phyloP scores from a whole-genome alignment of 2,113 vertebrate species.

The Synodontis membranacea region DNA sequence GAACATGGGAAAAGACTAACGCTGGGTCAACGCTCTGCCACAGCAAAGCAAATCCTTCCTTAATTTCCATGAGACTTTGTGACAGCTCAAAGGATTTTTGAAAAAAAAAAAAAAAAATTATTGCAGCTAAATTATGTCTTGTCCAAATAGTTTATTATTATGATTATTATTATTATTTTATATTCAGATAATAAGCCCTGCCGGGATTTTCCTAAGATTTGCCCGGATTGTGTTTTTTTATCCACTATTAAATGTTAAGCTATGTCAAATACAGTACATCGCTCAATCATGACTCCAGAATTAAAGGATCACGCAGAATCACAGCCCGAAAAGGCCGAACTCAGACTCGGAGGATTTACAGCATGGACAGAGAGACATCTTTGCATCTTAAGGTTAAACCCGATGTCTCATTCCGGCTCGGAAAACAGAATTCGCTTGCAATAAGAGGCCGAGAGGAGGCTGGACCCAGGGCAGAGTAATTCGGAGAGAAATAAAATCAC shows the following conservation, averaged over 20 bases:
- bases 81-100: background rate
- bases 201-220: background rate
- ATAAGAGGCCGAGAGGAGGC: background rate
- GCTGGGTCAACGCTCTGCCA: background rate
- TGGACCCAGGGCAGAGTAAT: background rate
- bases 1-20: background rate
- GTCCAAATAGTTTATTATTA: no score
- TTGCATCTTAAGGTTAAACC: slow-evolving; percentile 5
- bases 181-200: background rate
- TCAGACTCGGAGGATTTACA: slow-evolving; percentile 12
- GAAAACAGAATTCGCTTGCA: slow-evolving; percentile 10
- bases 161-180: no score
- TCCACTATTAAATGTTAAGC: slow-evolving; percentile 6
- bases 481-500: slow-evolving; percentile 7
- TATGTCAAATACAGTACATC: slow-evolving; percentile 35
- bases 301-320: slow-evolving; percentile 30
- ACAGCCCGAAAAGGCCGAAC: slow-evolving; percentile 1
- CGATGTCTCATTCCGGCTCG: slow-evolving; percentile 10
- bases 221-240: slow-evolving; percentile 21
- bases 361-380: slow-evolving; percentile 1
- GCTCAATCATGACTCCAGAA: slow-evolving; percentile 18
- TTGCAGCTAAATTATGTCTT: background rate
- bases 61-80: background rate
- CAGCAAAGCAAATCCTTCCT: background rate
- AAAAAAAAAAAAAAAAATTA: no score